Base-by-base conservation (phyloP, 2,888 invertebrate species). In the Trilocha varians region DNA sequence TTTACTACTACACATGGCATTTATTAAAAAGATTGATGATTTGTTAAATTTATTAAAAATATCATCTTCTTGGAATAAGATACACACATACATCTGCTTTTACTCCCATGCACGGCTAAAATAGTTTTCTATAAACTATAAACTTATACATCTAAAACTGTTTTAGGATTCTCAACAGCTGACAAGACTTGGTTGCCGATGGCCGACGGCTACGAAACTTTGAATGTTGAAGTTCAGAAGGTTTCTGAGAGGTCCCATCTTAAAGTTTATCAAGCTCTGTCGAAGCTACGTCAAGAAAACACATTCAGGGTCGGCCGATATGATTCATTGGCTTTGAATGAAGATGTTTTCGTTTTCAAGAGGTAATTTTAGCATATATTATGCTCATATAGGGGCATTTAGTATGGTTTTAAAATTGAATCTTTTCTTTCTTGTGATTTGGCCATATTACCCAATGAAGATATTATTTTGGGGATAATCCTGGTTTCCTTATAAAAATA, bases 151-250 rank as follows among this genome's bases (percentile, higher is more conserved):
- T 36, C 16, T 11, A 9, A 44, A 13, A 33, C 42, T 43, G 34
- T 45, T 43, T n/a, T 17, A 82, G 91, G 90, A 9, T 93, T 93
- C 58, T 89, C 91, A 0, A 79, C 69, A 1, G 82, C 70, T 6
- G 76, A 73, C 0, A 72, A 67, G 3, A 88, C 92, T 0, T 93
- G 93, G 93, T 62, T 93, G 8, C 92, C 92, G 2, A 87, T 93
- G 1, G 87, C 91, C 39, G 72, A 85, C 0, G 89, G 90, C 48
- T 92, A 90, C 56, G 72, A 76, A 49, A 75, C 60, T 0, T 59
- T 89, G 17, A 93, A 93, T 56, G 87, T 91, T 0, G 82, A 83
- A 46, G 77, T 62, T 0, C 88, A 92, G 61, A 78, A 64, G 43
- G 55, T 60, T 5, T 68, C 70, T 0, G 60, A 65, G 0, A 72